Evolutionary conservation across 2,113 vertebrate species (phyloP), one percentile per base, ranked within the genome.

Genomic region (Apodemus speciosus): DNA sequence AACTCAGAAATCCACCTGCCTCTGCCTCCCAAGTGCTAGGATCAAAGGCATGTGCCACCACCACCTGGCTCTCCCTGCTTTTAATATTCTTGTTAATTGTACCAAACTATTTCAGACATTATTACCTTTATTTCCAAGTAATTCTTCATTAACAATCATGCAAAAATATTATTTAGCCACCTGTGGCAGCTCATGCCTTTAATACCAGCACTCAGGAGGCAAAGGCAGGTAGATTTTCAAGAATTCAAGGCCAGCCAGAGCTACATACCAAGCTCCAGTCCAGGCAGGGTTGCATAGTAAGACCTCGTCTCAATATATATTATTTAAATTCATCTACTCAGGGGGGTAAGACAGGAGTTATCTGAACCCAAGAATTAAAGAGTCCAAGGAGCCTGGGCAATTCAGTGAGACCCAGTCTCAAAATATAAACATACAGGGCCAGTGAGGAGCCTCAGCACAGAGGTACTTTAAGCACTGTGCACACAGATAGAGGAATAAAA

Each of bases 101-200:
- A 6, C 11, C 60, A n/a, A 60, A 25, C 21, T 60, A 60, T 21
- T 81, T 40, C 46, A 81, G 77, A 81, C 53, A 81, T 81, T 15
- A 38, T 81, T 53, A 38, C 25, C 53, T 81, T 93, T 89, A 89
- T 46, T n/a, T 85, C 21, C n/a, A 95, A 66, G 87, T 83, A 77
- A 81, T 90, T 84, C 75, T 80, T 3, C 69, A 25, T 92, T 69
- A 85, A 77, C 75, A 87, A 43, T 91, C 43, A 64, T 46, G 76
- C 21, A 40, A 85, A 90, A 64, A 30, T 87, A 51, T 51, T 76
- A 51, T 49, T 81, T 58, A 79, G 76, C 16, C 32, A 23, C 53
- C 7, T 16, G 5, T 62, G 38, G 85, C 27, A 23, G 68, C 16
- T 38, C 9, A 40, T 2, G 21, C 10, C 43, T 76, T 76, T 32